Conservation (phyloP, 37 sponge, comb jelly and placozoan genomes). For the Petrosia ficiformis region DNA sequence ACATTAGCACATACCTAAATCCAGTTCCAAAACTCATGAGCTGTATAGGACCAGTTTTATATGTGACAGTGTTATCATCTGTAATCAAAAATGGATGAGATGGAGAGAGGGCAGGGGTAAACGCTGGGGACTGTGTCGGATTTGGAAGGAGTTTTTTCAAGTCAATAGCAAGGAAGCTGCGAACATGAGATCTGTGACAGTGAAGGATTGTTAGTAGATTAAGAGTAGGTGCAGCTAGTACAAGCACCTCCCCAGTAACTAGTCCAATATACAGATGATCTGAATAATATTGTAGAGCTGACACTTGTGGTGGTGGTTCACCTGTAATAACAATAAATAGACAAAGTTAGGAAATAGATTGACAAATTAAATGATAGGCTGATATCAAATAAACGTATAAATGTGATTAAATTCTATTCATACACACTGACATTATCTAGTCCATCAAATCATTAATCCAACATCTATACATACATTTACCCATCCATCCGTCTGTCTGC, state of each 20-base stretch:
- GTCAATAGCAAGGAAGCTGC: conserved; percentile 8
- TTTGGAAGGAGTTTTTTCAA: neutral
- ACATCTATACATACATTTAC: no score
- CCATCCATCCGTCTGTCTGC: no score
- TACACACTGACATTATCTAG: neutral
- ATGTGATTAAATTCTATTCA: neutral
- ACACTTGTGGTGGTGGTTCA: neutral
- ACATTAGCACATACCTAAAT: neutral
- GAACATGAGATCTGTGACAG: conserved; percentile 42
- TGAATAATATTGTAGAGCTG: conserved; percentile 23
- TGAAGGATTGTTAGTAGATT: conserved; percentile 11
- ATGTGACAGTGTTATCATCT: neutral
- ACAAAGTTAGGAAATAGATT: neutral
- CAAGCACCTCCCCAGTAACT: conserved; percentile 41
- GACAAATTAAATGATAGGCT: neutral
- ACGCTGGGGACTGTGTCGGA: neutral
- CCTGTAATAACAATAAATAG: neutral
- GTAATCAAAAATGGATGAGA: neutral
- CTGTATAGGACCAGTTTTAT: conserved; percentile 7
- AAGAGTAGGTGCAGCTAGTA: conserved; percentile 34
- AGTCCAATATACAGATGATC: conserved; percentile 46
- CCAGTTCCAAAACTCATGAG: neutral
- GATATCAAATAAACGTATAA: neutral
- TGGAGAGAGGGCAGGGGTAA: neutral
- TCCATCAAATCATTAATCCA: no score